phyloP scores from a whole-genome alignment of 2,113 vertebrate genomes.

The Alethe castanea region DNA sequence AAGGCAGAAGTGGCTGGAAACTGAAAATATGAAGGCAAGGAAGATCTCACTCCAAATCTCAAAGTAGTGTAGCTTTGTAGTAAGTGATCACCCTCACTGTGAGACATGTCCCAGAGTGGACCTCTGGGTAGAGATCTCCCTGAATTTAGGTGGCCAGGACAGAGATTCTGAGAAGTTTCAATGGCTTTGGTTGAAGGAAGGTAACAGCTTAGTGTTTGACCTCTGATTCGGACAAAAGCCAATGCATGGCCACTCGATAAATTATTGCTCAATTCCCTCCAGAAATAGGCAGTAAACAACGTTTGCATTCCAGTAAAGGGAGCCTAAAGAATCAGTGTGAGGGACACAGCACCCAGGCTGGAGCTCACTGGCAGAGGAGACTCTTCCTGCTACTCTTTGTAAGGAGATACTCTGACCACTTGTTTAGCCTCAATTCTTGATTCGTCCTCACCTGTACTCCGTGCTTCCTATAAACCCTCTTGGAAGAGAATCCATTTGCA shows the following conservation, averaged over 20 bases:
- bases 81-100: not conserved
- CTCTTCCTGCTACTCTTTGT: not conserved
- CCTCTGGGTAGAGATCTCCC: not conserved
- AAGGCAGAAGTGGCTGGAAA: not conserved
- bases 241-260: not conserved
- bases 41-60: not conserved
- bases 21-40: not conserved
- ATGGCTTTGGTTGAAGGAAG: not conserved
- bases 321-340: not conserved
- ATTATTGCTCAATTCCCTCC: not conserved
- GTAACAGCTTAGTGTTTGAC: not conserved
- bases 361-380: not conserved
- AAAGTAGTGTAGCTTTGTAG: not conserved
- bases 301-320: accelerated
- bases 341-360: not conserved
- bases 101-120: not conserved
- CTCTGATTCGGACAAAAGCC: not conserved
- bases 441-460: not conserved
- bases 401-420: not conserved
- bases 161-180: not conserved
- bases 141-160: not conserved
- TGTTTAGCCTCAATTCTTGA: not conserved
- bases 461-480: not conserved
- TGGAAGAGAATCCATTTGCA: not conserved
- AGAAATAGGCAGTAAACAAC: not conserved